A percentile compares a stretch with the other conserved stretches of the same genome.
phyloP scores from a whole-genome alignment of 2,888 invertebrate species.

The Antheraea assamensis region DNA sequence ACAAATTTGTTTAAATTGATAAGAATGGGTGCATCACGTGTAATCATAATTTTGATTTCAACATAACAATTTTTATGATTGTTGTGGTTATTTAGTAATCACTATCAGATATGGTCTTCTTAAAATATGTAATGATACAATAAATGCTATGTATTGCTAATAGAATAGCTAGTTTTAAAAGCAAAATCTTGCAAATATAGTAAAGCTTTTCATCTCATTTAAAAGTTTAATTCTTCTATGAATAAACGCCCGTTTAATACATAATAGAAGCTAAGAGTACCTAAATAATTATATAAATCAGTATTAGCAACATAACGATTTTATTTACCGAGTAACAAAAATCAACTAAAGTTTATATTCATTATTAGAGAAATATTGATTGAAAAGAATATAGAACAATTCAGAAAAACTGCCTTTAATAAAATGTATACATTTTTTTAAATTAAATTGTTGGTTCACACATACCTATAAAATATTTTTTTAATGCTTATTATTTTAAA shows the following conservation, averaged over 20 bases:
- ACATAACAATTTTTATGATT: slow-evolving; percentile 16
- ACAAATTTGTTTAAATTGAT: background rate
- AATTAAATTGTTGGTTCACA: background rate
- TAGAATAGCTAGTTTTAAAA: background rate
- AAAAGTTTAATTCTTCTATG: background rate
- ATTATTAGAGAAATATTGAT: too few species aligned
- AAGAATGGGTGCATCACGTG: background rate
- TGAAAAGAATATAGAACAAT: too few species aligned
- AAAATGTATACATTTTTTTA: background rate
- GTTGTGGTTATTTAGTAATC: slow-evolving; percentile 21
- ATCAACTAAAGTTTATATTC: too few species aligned
- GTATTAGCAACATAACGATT: too few species aligned
- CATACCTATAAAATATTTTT: background rate
- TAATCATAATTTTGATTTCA: slow-evolving; percentile 17
- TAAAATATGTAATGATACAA: background rate
- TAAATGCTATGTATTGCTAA: background rate
- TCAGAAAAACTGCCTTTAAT: too few species aligned
- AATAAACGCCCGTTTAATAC: background rate
- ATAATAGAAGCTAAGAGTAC: too few species aligned
- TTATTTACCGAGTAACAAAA: too few species aligned
- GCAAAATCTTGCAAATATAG: background rate
- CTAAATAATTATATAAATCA: too few species aligned
- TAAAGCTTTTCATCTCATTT: background rate
- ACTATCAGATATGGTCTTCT: background rate
- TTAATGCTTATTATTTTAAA: background rate